Evolutionary conservation across 2,888 invertebrate genomes (phyloP).

Genomic region (Caenorhabditis zanzibari): DNA sequence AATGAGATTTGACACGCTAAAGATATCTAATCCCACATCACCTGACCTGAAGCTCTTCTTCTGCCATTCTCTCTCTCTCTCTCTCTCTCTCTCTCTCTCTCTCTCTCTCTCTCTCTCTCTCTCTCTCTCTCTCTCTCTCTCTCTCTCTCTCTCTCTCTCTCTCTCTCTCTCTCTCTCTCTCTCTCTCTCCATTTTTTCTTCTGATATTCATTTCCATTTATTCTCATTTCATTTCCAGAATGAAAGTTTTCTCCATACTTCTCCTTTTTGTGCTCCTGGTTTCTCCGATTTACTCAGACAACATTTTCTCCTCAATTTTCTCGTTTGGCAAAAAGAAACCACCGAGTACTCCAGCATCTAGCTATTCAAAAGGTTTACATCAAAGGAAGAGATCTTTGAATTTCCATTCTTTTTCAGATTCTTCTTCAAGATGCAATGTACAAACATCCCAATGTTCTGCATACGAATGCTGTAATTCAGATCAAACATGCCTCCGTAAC

Average conservation of each 20-base stretch:
- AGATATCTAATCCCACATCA: slow-evolving; percentile 28
- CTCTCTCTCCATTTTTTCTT: background rate
- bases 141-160: slow-evolving; percentile 12
- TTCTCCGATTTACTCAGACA: slow-evolving; percentile 29
- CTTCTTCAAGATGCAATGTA: slow-evolving; percentile 39
- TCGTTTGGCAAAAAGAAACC: slow-evolving; percentile 56
- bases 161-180: background rate
- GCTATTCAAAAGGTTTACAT: slow-evolving; percentile 32
- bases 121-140: slow-evolving; percentile 22
- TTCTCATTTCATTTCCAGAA: slow-evolving; percentile 6
- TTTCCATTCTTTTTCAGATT: background rate
- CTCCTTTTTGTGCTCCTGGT: slow-evolving; percentile 9
- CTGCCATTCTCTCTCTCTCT: slow-evolving; percentile 10
- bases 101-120: background rate
- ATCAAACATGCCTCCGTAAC: slow-evolving; percentile 62
- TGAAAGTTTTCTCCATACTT: slow-evolving; percentile 22
- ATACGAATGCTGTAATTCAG: slow-evolving; percentile 66
- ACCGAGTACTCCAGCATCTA: slow-evolving; percentile 38
- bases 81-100: background rate
- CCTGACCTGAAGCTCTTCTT: slow-evolving; percentile 29
- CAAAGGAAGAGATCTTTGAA: too few relatives aligned
- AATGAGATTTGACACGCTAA: background rate
- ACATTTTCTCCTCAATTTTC: slow-evolving; percentile 59
- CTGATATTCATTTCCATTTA: background rate
- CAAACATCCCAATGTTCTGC: slow-evolving; percentile 54